Evolutionary conservation across 2,888 invertebrate genomes (phyloP), one percentile per base, ranked within the genome.

Genomic region (Thumatha senex): DNA sequence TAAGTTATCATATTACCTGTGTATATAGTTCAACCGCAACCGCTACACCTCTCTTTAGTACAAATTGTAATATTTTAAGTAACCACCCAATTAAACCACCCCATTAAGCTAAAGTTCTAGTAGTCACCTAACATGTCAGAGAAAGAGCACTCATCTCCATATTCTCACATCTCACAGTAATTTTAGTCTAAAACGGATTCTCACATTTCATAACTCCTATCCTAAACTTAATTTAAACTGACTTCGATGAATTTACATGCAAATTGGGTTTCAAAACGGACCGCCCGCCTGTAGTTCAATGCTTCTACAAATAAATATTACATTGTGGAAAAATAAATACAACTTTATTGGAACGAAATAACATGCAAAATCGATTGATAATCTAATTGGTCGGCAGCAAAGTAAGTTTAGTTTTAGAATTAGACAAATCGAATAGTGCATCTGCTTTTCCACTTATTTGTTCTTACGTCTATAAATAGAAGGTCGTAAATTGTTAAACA

Each of bases 221-320:
- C 65, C 71, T 64, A 63, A 82, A 86, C 82, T 86, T 82, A 81
- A 87, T 87, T 83, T 76, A 72, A 70, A 76, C 76, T 74, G 84
- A 85, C 83, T 86, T 85, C 80, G 78, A 75, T 76, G 79, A 83
- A 88, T 88, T 88, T 86, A 83, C 87, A 88, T 88, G 84, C 82
- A 88, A 84, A 88, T 88, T 87, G 88, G 84, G 82, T 85, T 82
- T 81, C 76, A 70, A 74, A 85, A 81, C 80, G 80, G 84, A 86
- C 83, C 31, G 31, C 31, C 80, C 84, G 76, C 74, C 78, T 79
- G 78, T 83, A 82, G 83, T 83, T 80, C 8, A 85, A 80, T 78
- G 72, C 76, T 71, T 46, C 49, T 56, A 33, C 76, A 62, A 74
- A 67, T 40, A 67, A 61, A 58, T 45, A 40, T 24, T 12, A 2